Evolutionary conservation across 2,113 vertebrate species (phyloP).

Genomic region (Myotis brandtii): DNA sequence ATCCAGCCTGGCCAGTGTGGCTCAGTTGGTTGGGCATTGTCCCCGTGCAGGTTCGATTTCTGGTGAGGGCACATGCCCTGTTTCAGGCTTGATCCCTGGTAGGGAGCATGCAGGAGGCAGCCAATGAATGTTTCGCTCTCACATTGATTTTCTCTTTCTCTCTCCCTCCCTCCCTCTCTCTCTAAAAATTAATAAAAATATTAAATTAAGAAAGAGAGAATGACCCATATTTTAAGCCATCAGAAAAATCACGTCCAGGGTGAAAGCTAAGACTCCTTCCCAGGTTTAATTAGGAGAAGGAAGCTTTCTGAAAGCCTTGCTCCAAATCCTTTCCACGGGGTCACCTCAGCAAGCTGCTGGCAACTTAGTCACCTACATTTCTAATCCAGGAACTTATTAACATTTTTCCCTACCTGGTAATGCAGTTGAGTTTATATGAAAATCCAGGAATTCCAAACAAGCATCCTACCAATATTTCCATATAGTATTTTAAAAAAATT

Average conservation of each 20-base stretch:
- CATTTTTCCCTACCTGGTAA: neutral
- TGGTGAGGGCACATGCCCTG: no score
- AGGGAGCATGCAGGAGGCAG: no score
- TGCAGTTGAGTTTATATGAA: neutral
- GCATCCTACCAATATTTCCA: conserved; percentile 18
- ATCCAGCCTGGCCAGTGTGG: no score
- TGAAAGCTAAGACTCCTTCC: neutral
- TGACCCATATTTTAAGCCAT: neutral
- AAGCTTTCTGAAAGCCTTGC: neutral
- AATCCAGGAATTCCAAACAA: conserved; percentile 37
- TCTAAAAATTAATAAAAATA: no score
- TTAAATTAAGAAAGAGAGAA: neutral
- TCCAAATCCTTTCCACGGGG: neutral
- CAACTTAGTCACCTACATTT: neutral
- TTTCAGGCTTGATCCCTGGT: no score
- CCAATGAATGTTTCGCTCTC: no score
- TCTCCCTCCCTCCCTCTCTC: no score
- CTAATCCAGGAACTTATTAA: neutral
- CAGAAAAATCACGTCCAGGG: neutral
- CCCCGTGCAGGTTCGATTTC: no score
- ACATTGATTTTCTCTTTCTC: no score
- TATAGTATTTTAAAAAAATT: neutral
- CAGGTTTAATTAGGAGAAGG: neutral
- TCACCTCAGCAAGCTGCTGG: neutral
- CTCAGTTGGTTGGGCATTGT: no score